These are phyloP conservation scores for Laticauda colubrina DNA, from an alignment of 2,113 vertebrate genomes.

Conservation along the genomic window DNA sequence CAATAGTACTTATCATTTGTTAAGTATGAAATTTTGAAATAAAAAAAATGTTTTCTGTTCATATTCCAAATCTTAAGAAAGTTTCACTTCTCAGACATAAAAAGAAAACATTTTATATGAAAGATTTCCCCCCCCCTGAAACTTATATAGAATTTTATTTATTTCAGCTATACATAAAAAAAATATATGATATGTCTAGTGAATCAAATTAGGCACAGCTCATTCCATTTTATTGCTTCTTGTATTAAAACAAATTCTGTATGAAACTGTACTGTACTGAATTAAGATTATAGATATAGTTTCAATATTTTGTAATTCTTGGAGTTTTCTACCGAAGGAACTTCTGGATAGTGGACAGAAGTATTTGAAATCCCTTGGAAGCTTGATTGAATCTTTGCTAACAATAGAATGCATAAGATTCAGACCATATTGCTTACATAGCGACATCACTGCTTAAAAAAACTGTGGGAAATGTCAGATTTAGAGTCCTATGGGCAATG, in stretches of 20 bases:
- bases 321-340: conserved; percentile 40
- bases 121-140: neutral
- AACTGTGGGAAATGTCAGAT: conserved; percentile 86
- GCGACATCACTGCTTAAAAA: conserved; percentile 69
- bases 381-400: conserved; percentile 65
- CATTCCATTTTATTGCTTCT: neutral
- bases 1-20: neutral
- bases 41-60: neutral
- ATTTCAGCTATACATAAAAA: neutral
- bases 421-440: conserved; percentile 70
- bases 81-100: neutral
- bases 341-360: conserved; percentile 60
- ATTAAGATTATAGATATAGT: neutral
- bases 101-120: neutral
- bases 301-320: conserved; percentile 38
- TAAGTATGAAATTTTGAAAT: neutral
- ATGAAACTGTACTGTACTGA: neutral
- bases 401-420: conserved; percentile 62
- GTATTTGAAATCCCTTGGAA: conserved; percentile 57
- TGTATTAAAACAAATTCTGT: neutral
- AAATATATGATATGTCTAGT: neutral
- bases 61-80: neutral
- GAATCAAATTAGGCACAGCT: conserved; percentile 4
- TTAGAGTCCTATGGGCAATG: conserved; percentile 77
- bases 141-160: neutral